These are phyloP conservation scores for Parazoanthus darwini DNA, from an alignment of 92 coral and sea anemone genomes.

Conservation along the genomic window DNA sequence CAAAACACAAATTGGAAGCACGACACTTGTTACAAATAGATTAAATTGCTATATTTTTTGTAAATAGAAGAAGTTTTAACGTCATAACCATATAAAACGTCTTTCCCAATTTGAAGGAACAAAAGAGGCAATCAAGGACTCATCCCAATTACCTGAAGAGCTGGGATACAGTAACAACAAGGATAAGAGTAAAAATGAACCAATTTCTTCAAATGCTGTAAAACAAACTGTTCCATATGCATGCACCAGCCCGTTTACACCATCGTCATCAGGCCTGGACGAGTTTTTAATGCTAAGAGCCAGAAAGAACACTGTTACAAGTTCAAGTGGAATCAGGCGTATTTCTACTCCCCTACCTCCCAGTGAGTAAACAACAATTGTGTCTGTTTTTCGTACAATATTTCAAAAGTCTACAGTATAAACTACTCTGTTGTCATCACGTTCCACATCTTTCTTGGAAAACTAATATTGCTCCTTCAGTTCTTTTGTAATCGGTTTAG, in stretches of 20 bases:
- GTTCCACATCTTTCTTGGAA: neutral
- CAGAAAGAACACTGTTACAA: constrained; percentile 8
- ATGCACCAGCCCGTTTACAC: neutral
- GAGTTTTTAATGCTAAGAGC: constrained; percentile 58
- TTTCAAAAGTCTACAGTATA: too few species aligned
- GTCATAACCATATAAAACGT: neutral
- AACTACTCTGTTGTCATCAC: neutral
- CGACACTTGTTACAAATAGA: too few species aligned
- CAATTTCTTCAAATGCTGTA: neutral
- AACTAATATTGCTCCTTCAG: neutral
- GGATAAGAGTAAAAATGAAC: neutral
- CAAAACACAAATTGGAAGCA: too few species aligned
- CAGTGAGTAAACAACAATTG: neutral
- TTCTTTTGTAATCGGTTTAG: neutral
- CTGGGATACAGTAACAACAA: neutral
- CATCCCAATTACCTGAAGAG: neutral
- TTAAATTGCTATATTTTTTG: too few species aligned
- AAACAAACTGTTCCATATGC: constrained; percentile 12
- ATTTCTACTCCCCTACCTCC: constrained; percentile 18
- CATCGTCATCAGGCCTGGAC: constrained; percentile 47
- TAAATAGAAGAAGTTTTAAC: neutral
- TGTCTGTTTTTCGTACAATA: too few species aligned
- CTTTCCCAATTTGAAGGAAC: constrained; percentile 1
- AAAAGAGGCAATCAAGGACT: neutral
- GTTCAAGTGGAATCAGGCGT: neutral